Conservation (phyloP, 2,888 invertebrate genomes). For the Phengaris arion region DNA sequence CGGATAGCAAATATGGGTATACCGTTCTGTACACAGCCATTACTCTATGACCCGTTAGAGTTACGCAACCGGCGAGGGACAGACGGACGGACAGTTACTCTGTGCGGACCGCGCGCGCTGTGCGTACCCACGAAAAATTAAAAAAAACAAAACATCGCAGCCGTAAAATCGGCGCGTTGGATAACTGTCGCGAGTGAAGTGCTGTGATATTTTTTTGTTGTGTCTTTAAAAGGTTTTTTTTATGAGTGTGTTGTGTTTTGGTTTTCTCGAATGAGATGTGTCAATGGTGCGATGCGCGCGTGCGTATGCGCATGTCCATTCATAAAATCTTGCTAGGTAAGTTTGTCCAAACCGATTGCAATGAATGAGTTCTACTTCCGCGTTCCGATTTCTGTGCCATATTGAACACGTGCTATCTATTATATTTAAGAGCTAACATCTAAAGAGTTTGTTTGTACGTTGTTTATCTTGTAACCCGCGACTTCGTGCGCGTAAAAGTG, state of each 20-base stretch:
- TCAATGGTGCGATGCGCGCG: conserved; percentile 62
- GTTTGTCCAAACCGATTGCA: conserved; percentile 35
- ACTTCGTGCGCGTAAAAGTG: too few species aligned
- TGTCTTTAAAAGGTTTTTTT: conserved; percentile 50
- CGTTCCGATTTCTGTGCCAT: conserved; percentile 15
- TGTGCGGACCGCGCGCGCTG: conserved; percentile 54
- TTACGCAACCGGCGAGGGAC: conserved; percentile 70
- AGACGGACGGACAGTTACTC: conserved; percentile 55
- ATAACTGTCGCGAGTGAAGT: conserved; percentile 31
- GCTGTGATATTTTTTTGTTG: conserved; percentile 33
- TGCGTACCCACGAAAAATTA: conserved; percentile 50
- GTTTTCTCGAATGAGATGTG: conserved; percentile 57
- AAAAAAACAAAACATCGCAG: conserved; percentile 45
- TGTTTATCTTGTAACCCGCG: background rate
- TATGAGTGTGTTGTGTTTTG: conserved; percentile 42
- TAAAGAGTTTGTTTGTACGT: background rate
- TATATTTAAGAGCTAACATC: background rate
- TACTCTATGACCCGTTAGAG: conserved; percentile 74
- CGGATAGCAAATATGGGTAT: conserved; percentile 26
- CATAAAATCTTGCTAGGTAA: conserved; percentile 63
- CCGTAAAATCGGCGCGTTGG: conserved; percentile 43
- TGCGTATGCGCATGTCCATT: conserved; percentile 57
- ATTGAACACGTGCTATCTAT: background rate
- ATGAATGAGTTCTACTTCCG: conserved; percentile 3
- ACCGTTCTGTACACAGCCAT: conserved; percentile 60